These are phyloP conservation scores for Eupeodes latifasciatus DNA, from an alignment of 2,888 invertebrate species.

Conservation along the genomic window DNA sequence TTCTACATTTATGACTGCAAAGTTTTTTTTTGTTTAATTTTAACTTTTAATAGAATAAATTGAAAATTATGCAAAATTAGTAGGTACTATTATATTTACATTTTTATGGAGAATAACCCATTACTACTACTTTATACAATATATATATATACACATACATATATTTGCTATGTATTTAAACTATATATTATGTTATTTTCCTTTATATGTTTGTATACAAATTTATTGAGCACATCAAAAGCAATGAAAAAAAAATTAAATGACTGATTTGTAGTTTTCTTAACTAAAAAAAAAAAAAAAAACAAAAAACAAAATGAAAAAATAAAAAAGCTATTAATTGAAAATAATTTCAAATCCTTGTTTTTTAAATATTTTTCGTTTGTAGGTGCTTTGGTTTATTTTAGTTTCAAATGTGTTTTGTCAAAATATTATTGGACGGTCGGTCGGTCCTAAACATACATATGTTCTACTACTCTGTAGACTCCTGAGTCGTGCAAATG, in stretches of 20 bases:
- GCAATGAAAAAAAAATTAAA: slow-evolving; percentile 62
- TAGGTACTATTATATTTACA: slow-evolving; percentile 68
- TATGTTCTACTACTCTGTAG: no score
- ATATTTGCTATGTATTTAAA: slow-evolving; percentile 67
- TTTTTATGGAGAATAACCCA: slow-evolving; percentile 48
- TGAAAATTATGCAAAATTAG: slow-evolving; percentile 58
- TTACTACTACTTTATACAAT: slow-evolving; percentile 59
- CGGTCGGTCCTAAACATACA: no score
- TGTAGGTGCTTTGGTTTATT: slow-evolving; percentile 10
- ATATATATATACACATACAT: not conserved
- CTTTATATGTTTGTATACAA: slow-evolving; percentile 71
- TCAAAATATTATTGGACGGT: no score
- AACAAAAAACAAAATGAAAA: slow-evolving; percentile 58
- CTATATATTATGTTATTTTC: slow-evolving; percentile 61
- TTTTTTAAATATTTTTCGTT: slow-evolving; percentile 20
- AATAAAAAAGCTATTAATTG: slow-evolving; percentile 67
- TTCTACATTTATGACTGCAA: slow-evolving; percentile 33
- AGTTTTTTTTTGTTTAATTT: slow-evolving; percentile 27
- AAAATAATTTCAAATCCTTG: slow-evolving; percentile 44
- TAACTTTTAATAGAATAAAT: slow-evolving; percentile 44
- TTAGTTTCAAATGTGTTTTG: not conserved
- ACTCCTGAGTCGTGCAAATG: no score
- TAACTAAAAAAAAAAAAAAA: slow-evolving; percentile 64
- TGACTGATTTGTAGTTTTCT: slow-evolving; percentile 76
- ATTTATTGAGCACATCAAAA: slow-evolving; percentile 68